A percentile compares a stretch with the other conserved stretches of the same genome.
Evolutionary conservation across 2,113 vertebrate genomes (phyloP).

Genomic region (Dasyornis broadbenti): DNA sequence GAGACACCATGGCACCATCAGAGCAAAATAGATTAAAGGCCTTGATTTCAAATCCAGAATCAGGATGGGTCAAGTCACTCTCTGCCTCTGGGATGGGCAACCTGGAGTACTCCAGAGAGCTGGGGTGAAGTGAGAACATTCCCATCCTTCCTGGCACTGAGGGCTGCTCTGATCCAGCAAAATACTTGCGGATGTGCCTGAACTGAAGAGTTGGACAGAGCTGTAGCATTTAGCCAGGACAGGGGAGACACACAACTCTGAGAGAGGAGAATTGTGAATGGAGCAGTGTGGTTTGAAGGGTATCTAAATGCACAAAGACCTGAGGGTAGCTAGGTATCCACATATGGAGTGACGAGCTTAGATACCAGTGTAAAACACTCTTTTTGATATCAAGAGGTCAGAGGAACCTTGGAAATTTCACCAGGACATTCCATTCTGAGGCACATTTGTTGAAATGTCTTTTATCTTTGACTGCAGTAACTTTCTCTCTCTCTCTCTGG

Average conservation of each 20-base stretch:
- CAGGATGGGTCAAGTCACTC: background rate
- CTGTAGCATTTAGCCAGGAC: background rate
- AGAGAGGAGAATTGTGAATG: background rate
- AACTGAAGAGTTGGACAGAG: background rate
- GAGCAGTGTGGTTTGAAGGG: background rate
- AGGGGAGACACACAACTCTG: fast-evolving
- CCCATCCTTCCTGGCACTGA: background rate
- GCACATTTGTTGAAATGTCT: background rate
- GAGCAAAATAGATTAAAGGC: background rate
- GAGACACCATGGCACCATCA: background rate
- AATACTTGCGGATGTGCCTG: background rate
- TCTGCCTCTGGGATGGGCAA: background rate
- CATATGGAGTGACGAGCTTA: fast-evolving
- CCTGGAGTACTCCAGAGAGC: background rate
- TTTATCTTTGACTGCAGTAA: background rate
- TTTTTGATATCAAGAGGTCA: background rate
- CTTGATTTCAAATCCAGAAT: background rate
- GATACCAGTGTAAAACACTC: background rate
- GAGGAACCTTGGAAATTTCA: background rate
- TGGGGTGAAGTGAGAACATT: background rate
- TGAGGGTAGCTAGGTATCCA: background rate
- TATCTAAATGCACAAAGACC: background rate
- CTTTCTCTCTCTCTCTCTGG: background rate
- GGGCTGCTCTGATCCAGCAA: background rate
- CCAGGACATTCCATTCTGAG: background rate